Evolutionary conservation across 2,888 invertebrate genomes (phyloP).

Genomic region (Cerastis rubricosa): DNA sequence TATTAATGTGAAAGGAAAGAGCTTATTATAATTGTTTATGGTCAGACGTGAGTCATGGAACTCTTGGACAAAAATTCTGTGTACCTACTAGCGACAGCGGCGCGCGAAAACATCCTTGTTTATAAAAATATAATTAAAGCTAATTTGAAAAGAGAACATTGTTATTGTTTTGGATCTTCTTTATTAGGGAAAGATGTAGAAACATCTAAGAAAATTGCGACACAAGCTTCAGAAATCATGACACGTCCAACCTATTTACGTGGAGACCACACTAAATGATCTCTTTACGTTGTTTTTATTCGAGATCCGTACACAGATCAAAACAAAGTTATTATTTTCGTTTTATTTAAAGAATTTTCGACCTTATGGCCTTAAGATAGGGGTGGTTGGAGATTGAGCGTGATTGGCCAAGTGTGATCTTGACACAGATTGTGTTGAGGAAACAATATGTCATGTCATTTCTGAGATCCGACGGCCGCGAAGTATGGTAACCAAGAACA

Average conservation of each 20-base stretch:
- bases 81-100: slow-evolving; percentile 7
- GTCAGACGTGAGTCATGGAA: slow-evolving; percentile 53
- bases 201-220: slow-evolving; percentile 56
- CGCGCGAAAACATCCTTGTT: slow-evolving; percentile 23
- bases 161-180: slow-evolving; percentile 50
- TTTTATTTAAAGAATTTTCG: slow-evolving; percentile 57
- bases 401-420: slow-evolving; percentile 74
- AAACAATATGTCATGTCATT: slow-evolving; percentile 79
- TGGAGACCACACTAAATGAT: slow-evolving; percentile 74
- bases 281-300: slow-evolving; percentile 75
- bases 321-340: slow-evolving; percentile 63
- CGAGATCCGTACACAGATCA: slow-evolving; percentile 73
- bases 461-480: slow-evolving; percentile 74
- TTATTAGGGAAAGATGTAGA: slow-evolving; percentile 51
- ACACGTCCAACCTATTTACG: slow-evolving; percentile 85
- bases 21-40: slow-evolving; percentile 55
- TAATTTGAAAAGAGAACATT: slow-evolving; percentile 35
- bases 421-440: slow-evolving; percentile 84
- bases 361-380: slow-evolving; percentile 64
- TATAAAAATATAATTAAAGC: slow-evolving; percentile 15
- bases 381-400: slow-evolving; percentile 49
- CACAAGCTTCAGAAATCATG: slow-evolving; percentile 67
- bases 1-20: slow-evolving; percentile 52
- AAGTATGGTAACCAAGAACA: slow-evolving; percentile 47
- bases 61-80: slow-evolving; percentile 42